Base-by-base conservation (phyloP, 2,797 vertebrate species). In the Anguilla marmorata region DNA sequence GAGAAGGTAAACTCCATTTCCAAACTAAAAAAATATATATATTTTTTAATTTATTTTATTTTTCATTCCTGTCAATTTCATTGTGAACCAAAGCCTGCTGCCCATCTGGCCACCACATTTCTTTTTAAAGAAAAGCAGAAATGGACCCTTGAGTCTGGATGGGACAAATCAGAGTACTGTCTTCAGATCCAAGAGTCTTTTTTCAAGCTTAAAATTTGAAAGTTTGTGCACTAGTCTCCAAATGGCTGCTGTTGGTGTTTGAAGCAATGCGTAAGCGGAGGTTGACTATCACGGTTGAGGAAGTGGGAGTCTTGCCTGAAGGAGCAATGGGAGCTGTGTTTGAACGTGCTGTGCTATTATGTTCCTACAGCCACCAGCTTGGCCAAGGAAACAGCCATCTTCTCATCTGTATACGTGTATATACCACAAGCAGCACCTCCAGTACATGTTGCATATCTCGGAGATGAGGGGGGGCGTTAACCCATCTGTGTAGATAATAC, bases 401-500 rank as follows among this genome's bases (percentile, higher is more conserved):
- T 30, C 50, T 58, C 27, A 9, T 30, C 21, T 56, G 83, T 58
- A 19, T 84, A 33, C 14, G 30, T 58, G 52, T 58, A 84, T 56
- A 30, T 84, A 58, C 30, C 50, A 84, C 50, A 19, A 16, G 27
- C 83, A 48, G 83, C 82, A 33, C 83, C 50, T 58, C 50, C 83
- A 56, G 24, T 84, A 30, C 50, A 30, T 84, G 45, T 19, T 56
- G 21, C 83, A 54, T 84, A 84, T 58, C 52, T 27, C 14, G 12
- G 50, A 84, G 52, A 30, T 87, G 86, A 60, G 14, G 60, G 66
- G 56, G 60, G 66, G 52, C 66, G 58, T 79, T n/a, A 60, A 76
- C 83, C 84, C 87, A 88, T 74, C 41, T 54, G 41, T 72, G 87
- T 85, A 58, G 83, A 85, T 74, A 45, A 33, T 76, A 19, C 27